Evolutionary conservation across 2,797 vertebrate genomes (phyloP).

Genomic region (Novumbra hubbsi): DNA sequence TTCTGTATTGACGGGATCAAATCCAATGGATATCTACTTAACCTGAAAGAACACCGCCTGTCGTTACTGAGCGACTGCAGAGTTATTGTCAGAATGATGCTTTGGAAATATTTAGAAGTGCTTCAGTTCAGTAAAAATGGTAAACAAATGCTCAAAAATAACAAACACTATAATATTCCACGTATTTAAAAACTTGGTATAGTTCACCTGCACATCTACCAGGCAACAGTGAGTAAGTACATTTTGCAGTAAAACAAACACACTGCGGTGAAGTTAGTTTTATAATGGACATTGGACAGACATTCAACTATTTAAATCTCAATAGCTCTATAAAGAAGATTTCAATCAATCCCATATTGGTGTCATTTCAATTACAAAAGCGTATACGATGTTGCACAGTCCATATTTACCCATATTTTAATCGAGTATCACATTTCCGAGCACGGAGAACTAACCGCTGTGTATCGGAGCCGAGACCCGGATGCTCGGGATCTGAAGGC

Average conservation of each 20-base stretch:
- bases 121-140: not conserved
- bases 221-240: not conserved
- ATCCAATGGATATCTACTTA: not conserved
- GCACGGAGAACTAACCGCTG: too few species aligned
- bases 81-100: not conserved
- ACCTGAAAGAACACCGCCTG: not conserved
- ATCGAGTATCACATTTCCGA: too few species aligned
- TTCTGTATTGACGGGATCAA: not conserved
- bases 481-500: too few species aligned
- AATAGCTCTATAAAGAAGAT: too few species aligned
- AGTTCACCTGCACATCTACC: not conserved
- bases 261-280: too few species aligned
- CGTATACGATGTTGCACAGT: too few species aligned
- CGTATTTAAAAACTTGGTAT: not conserved
- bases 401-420: too few species aligned
- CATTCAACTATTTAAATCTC: too few species aligned
- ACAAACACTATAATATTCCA: not conserved
- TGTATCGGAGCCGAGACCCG: too few species aligned
- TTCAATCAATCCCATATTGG: too few species aligned
- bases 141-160: not conserved
- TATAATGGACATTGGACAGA: too few species aligned
- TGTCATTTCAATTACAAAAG: too few species aligned
- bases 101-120: not conserved
- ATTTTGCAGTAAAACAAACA: conserved; percentile 2
- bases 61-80: not conserved